Percentiles rank a stretch among this genome's conserved stretches.
These are phyloP conservation scores for Coreoperca whiteheadi DNA, from an alignment of 2,113 vertebrate genomes.

Conservation along the genomic window DNA sequence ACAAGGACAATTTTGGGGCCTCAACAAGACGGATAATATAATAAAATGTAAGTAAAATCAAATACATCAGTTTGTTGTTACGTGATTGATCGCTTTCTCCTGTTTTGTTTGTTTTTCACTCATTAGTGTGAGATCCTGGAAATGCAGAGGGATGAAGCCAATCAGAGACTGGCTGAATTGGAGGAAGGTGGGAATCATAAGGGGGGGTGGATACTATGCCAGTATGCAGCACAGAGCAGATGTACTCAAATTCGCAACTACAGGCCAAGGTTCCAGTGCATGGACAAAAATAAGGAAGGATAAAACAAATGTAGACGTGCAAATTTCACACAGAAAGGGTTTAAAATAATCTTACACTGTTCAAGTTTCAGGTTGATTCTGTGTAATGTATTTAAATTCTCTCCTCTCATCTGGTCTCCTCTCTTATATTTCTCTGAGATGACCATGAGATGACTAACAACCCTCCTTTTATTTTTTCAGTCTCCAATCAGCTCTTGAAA, in stretches of 20 bases:
- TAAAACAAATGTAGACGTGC: background rate
- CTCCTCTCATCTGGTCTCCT: background rate
- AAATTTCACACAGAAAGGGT: background rate
- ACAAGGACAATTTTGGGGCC: background rate
- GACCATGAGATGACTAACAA: background rate
- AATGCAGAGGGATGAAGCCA: constrained; percentile 72
- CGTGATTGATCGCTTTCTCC: constrained; percentile 11
- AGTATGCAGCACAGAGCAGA: background rate
- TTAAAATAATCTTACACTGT: background rate
- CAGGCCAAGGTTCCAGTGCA: no score
- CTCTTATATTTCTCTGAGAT: background rate
- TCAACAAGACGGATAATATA: background rate
- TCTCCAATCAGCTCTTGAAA: constrained; percentile 83
- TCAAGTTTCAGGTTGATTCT: background rate
- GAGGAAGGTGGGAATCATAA: constrained; percentile 81
- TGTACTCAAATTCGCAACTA: background rate
- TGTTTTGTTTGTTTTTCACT: background rate
- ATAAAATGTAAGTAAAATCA: constrained; percentile 31
- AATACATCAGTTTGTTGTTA: background rate
- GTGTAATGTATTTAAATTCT: background rate
- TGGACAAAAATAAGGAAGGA: no score
- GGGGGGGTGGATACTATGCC: background rate
- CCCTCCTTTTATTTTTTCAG: constrained; percentile 59
- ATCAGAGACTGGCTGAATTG: constrained; percentile 78
- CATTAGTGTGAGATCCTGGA: constrained; percentile 68